Evolutionary conservation across 2,113 vertebrate species (phyloP).

Genomic region (Gymnocephalus cernua): DNA sequence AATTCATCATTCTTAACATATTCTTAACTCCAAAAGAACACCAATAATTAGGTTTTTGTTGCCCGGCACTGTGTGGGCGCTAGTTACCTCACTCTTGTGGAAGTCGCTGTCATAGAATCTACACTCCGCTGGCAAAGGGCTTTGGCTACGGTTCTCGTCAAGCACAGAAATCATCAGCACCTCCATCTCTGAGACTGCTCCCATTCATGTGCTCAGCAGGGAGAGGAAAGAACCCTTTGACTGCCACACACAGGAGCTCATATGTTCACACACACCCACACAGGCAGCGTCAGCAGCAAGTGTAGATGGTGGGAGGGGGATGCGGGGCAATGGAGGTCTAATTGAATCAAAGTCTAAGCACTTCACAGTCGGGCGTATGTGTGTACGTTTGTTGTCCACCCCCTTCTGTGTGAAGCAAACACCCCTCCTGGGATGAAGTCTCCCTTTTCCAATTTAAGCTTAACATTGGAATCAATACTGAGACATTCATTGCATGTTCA

Average conservation of each 20-base stretch:
- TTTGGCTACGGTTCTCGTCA: constrained; percentile 75
- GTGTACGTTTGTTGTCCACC: constrained; percentile 41
- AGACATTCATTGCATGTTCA: constrained; percentile 25
- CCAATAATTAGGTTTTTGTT: constrained; percentile 39
- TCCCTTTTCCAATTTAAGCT: constrained; percentile 5
- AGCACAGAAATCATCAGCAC: constrained; percentile 83
- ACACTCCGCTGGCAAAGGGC: constrained; percentile 77
- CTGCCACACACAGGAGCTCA: constrained; percentile 69
- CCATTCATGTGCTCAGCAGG: constrained; percentile 78
- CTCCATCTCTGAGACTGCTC: constrained; percentile 78
- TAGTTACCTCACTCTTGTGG: constrained; percentile 83
- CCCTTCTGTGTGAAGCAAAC: constrained; percentile 29
- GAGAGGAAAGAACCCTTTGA: constrained; percentile 70
- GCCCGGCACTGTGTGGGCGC: constrained; percentile 40
- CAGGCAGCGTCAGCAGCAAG: constrained; percentile 71
- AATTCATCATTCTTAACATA: neutral
- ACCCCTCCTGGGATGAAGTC: constrained; percentile 14
- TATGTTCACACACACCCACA: constrained; percentile 76
- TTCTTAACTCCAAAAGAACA: constrained; percentile 9
- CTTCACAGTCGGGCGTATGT: constrained; percentile 51
- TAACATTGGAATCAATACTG: constrained; percentile 26
- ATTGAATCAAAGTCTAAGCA: constrained; percentile 78
- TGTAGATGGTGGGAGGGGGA: constrained; percentile 45
- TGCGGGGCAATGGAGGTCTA: constrained; percentile 68
- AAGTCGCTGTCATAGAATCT: constrained; percentile 80